Base-by-base conservation (phyloP, 2,888 invertebrate genomes). In the Miltochrista miniata region DNA sequence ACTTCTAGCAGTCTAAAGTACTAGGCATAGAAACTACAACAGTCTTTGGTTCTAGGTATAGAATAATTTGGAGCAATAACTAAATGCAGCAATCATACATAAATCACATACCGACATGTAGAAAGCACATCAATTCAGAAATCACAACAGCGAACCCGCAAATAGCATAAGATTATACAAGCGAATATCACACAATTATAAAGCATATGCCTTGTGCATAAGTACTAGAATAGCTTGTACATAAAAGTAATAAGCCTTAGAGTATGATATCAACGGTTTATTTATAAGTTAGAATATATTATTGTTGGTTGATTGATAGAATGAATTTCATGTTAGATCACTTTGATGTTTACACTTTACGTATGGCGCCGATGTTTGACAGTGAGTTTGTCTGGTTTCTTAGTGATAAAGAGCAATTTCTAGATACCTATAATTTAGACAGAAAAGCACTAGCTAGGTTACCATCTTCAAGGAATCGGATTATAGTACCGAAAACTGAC, bases 281-380 rank as follows among this genome's bases (percentile, higher is more conserved):
- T 48, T 48, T 42, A 48, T 35, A 35, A n/a, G 18, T 24, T 4
- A 4, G 18, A 24, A n/a, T n/a, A n/a, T 24, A 13, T 29, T 34
- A 18, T 31, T 29, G 41, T 33, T 43, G 36, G 31, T 43, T 48
- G 48, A 48, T 42, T 48, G 48, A 48, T 37, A 18, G 42, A 42
- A 34, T 35, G n/a, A 36, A 30, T 34, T 43, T 10, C 10, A 36
- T 48, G 41, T 31, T 10, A 36, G 29, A 18, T 43, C 24, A 43
- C 12, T 48, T 41, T 24, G 11, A 15, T 42, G 14, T 37, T 24
- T 24, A 30, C 38, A 33, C 14, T 14, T 39, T 39, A 8, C 10
- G n/a, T 9, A 11, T 29, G 13, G 34, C 3, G 13, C 33, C n/a
- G 13, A 15, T 14, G 42, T 33, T 9, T 12, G 18, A 15, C 18